Evolutionary conservation across 1,140 invertebrate genomes (phyloP), one percentile per base, ranked within the genome.

Genomic region (Drosophila leontia): DNA sequence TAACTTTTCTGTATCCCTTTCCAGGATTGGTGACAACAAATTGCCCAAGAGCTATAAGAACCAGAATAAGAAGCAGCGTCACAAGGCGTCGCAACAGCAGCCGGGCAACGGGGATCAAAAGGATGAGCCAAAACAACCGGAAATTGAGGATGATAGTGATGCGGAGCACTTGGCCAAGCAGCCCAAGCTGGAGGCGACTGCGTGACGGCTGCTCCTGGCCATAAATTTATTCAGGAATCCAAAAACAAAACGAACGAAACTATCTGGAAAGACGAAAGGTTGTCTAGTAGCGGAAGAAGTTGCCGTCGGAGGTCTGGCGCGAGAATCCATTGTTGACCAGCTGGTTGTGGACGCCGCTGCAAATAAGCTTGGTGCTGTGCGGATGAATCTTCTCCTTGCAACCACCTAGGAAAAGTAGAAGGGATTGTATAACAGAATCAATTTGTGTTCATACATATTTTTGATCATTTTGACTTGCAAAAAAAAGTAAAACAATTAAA

Each of bases 241-340:
- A 70, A 69, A 68, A 80, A 62, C 53, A 58, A 62, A 44, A 57
- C 45, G 11, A 51, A 76, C 23, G 15, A 42, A 47, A 55, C 13
- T 39, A 11, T 34, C 12, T 51, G 50, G 45, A 15, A 64, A 41
- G 34, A 6, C 17, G 32, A 26, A 41, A 15, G 13, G 1, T 13
- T 15, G 45, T 8, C 48, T 92, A 94, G 75, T 94, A 94, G 65
- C 94, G 94, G 92, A 94, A 95, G 35, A 94, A 94, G 39, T 94
- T 94, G 72, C 95, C 95, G 77, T 95, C 95, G 11, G 94, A 94
- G 8, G 94, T 93, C 82, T 96, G 95, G 76, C 95, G 93, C 37
- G 94, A 95, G 88, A 95, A 96, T 13, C 95, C 95, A 62, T 95
- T 95, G 82, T 95, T 95, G 3, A 95, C 95, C 85, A 95, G 93